A percentile compares a stretch with the other conserved stretches of the same genome.
phyloP scores from a whole-genome alignment of 2,797 vertebrate species.

The Oceanodroma leucorhoa region DNA sequence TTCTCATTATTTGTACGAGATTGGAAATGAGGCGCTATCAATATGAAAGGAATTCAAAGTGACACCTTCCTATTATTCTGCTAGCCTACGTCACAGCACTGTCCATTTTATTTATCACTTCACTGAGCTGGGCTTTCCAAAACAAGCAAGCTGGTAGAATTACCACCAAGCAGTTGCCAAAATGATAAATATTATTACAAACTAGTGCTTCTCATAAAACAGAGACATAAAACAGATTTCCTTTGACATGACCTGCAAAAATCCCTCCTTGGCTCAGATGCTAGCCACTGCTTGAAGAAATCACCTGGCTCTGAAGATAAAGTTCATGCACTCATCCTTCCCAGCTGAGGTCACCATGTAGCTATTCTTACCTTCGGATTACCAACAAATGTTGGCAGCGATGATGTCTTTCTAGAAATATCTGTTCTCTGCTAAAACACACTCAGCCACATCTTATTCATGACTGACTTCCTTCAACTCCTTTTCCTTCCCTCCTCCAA shows the following conservation, averaged over 20 bases:
- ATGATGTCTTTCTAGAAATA: constrained; percentile 28
- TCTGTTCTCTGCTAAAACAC: not conserved
- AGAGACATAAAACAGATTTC: not conserved
- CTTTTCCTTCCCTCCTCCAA: not conserved
- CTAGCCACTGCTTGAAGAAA: not conserved
- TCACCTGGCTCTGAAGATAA: not conserved
- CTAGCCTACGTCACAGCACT: not conserved
- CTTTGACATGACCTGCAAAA: constrained; percentile 19
- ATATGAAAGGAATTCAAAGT: not conserved
- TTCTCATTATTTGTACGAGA: not conserved
- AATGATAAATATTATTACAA: constrained; percentile 23
- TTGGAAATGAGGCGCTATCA: constrained; percentile 17
- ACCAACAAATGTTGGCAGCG: not conserved
- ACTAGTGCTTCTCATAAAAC: constrained; percentile 3
- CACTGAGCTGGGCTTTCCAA: not conserved
- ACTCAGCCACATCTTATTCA: not conserved
- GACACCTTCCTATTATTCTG: constrained; percentile 1
- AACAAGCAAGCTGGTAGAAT: constrained; percentile 12
- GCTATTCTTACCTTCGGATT: constrained; percentile 32
- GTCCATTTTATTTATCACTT: constrained; percentile 37
- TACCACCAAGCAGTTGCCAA: not conserved
- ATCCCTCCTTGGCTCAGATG: not conserved
- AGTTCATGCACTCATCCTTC: not conserved
- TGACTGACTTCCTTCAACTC: not conserved
- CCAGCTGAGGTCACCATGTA: not conserved